Conservation (phyloP, 2,888 invertebrate genomes). For the Netelia virgata region DNA sequence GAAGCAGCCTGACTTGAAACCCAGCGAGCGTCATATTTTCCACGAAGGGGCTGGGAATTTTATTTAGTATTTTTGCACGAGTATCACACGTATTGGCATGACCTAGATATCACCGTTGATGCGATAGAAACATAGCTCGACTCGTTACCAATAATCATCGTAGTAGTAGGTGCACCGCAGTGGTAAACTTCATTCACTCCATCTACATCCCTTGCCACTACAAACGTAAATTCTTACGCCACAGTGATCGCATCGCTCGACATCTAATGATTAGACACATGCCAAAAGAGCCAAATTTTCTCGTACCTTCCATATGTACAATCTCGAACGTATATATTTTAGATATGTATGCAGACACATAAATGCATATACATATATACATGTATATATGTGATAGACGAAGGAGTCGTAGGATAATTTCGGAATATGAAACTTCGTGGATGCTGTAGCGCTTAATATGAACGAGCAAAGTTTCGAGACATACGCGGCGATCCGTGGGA, state of each 20-base stretch:
- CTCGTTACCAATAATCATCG: no score
- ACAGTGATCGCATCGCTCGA: not conserved
- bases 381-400: not conserved
- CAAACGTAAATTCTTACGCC: conserved; percentile 39
- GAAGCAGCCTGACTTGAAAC: no score
- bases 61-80: no score
- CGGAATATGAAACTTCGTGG: conserved; percentile 49
- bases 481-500: conserved; percentile 39
- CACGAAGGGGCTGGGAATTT: no score
- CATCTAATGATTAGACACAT: conserved; percentile 58
- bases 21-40: no score
- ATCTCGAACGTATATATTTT: not conserved
- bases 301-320: conserved; percentile 3
- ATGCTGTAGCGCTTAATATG: conserved; percentile 50
- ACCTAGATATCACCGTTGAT: no score
- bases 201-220: no score
- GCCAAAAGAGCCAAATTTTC: conserved; percentile 30
- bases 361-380: not conserved
- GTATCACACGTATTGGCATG: no score
- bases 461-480: conserved; percentile 65
- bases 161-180: no score
- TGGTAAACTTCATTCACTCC: no score
- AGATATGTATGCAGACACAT: not conserved
- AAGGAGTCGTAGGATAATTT: conserved; percentile 57
- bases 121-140: no score